These are phyloP conservation scores for Pachypeltis micranthus DNA, from an alignment of 1,140 invertebrate genomes.

Conservation along the genomic window DNA sequence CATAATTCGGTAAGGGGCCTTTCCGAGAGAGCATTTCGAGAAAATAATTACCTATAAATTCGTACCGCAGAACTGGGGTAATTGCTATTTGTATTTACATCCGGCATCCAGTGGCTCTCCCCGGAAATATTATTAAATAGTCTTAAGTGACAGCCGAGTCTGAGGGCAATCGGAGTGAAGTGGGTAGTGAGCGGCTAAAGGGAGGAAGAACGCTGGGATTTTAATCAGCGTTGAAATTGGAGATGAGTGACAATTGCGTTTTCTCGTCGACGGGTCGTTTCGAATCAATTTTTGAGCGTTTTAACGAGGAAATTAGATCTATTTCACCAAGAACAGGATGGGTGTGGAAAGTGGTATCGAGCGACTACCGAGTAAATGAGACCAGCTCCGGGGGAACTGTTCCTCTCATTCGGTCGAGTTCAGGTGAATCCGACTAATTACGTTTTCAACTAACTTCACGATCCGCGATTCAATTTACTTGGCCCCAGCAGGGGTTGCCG, in stretches of 20 bases:
- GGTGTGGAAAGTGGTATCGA: too few relatives aligned
- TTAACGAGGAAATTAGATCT: background rate
- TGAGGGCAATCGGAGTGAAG: background rate
- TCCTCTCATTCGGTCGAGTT: too few relatives aligned
- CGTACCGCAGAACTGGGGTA: background rate
- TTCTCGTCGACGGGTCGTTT: background rate
- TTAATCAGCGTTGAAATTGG: slow-evolving; percentile 13
- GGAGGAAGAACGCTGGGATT: background rate
- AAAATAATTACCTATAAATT: slow-evolving; percentile 17
- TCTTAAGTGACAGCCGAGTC: background rate
- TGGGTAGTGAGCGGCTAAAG: background rate
- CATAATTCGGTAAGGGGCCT: slow-evolving; percentile 12
- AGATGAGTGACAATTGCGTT: slow-evolving; percentile 13
- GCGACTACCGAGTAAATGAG: too few relatives aligned
- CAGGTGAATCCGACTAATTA: too few relatives aligned
- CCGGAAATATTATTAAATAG: slow-evolving; percentile 11
- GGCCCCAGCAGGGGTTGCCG: too few relatives aligned
- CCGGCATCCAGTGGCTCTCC: too few relatives aligned
- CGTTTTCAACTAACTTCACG: too few relatives aligned
- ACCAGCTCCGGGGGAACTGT: too few relatives aligned
- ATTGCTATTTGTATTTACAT: slow-evolving; percentile 15
- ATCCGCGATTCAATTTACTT: too few relatives aligned
- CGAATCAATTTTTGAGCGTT: background rate
- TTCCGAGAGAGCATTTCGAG: slow-evolving; percentile 1
- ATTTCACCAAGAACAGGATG: too few relatives aligned